These are phyloP conservation scores for Drosophila santomea DNA, from an alignment of 1,140 invertebrate genomes.

Conservation along the genomic window DNA sequence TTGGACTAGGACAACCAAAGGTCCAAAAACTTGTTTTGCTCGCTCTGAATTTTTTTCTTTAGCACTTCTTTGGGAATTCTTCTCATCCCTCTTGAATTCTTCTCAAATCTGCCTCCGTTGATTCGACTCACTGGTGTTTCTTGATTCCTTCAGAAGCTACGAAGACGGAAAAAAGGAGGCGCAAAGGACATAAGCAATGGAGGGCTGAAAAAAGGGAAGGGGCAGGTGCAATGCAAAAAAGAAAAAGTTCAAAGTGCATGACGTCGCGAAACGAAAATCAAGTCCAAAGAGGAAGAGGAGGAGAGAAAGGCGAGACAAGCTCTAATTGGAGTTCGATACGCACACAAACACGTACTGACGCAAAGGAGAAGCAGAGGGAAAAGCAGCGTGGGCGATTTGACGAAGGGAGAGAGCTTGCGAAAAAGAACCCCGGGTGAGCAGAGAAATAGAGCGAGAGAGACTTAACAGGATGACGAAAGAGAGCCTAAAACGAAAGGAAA, in stretches of 20 bases:
- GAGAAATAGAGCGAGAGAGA: constrained; percentile 28
- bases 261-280: constrained; percentile 51
- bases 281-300: constrained; percentile 8
- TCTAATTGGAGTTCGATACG: constrained; percentile 51
- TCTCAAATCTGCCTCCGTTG: not conserved
- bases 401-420: constrained; percentile 22
- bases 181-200: not conserved
- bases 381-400: constrained; percentile 41
- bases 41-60: not conserved
- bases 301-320: constrained; percentile 20
- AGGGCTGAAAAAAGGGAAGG: not conserved
- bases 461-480: constrained; percentile 60
- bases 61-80: not conserved
- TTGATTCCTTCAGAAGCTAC: not conserved
- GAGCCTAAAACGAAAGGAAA: constrained; percentile 62
- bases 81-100: not conserved
- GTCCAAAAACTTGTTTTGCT: constrained; percentile 31
- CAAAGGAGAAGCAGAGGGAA: constrained; percentile 12
- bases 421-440: constrained; percentile 55
- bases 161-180: not conserved
- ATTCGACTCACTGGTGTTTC: constrained; percentile 8
- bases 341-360: constrained; percentile 1
- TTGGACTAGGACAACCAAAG: constrained; percentile 20
- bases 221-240: constrained; percentile 7
- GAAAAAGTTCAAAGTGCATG: constrained; percentile 63